A percentile compares a stretch with the other conserved stretches of the same genome.
Evolutionary conservation across 2,113 vertebrate genomes (phyloP).

Genomic region (Columba livia): DNA sequence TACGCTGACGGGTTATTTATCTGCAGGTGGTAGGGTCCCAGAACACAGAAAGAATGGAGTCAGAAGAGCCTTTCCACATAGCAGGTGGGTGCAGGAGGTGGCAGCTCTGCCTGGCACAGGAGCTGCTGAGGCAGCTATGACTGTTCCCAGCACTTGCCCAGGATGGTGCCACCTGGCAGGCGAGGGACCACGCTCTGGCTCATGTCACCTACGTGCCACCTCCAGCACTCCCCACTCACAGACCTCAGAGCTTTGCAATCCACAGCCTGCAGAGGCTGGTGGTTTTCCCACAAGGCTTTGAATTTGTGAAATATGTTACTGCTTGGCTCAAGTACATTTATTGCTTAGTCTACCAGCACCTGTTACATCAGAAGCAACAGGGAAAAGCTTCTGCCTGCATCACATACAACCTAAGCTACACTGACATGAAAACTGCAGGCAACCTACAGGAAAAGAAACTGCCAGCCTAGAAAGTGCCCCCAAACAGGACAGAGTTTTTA

Average conservation of each 20-base stretch:
- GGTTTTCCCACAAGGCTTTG: not conserved
- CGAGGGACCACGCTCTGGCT: not conserved
- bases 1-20: not conserved
- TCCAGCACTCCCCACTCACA: not conserved
- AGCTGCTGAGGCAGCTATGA: not conserved
- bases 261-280: not conserved
- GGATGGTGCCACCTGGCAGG: not conserved
- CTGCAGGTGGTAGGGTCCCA: not conserved
- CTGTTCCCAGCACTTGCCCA: not conserved
- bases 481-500: not conserved
- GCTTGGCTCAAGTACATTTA: not conserved
- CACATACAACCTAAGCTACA: not conserved
- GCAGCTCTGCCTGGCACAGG: not conserved
- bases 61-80: not conserved
- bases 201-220: rapidly evolving
- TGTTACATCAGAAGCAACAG: not conserved
- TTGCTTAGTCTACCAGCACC: not conserved
- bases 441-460: not conserved
- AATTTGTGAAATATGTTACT: not conserved
- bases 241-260: not conserved
- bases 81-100: not conserved
- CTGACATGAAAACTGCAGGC: not conserved
- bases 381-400: not conserved
- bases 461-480: not conserved
- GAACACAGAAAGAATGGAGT: not conserved